phyloP scores from a whole-genome alignment of 2,888 invertebrate genomes.

The Drosophila rellima region DNA sequence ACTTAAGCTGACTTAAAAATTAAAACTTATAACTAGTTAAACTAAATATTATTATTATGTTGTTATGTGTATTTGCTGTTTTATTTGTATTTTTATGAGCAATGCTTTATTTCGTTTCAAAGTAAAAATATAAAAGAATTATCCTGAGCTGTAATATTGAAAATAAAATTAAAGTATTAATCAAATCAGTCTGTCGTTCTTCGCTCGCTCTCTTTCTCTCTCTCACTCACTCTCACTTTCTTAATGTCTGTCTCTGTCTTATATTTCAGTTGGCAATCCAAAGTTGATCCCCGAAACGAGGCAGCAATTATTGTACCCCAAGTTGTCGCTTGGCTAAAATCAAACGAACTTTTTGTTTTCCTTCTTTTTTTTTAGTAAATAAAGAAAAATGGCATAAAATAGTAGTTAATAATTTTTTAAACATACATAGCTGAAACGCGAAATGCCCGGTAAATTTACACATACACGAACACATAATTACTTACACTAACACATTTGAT shows the following conservation, averaged over 20 bases:
- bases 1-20: slow-evolving; percentile 67
- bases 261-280: slow-evolving; percentile 49
- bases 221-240: slow-evolving; percentile 15
- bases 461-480: slow-evolving; percentile 26
- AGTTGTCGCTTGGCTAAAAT: slow-evolving; percentile 61
- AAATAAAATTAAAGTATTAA: slow-evolving; percentile 38
- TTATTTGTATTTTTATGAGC: slow-evolving; percentile 12
- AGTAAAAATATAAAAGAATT: slow-evolving; percentile 24
- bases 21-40: slow-evolving; percentile 56
- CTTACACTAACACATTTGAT: slow-evolving; percentile 35
- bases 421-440: slow-evolving; percentile 32
- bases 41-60: slow-evolving; percentile 40
- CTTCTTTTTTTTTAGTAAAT: slow-evolving; percentile 44
- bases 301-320: slow-evolving; percentile 32
- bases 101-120: slow-evolving; percentile 45
- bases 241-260: slow-evolving; percentile 13
- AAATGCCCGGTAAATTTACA: neutral
- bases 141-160: slow-evolving; percentile 56
- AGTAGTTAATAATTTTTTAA: neutral
- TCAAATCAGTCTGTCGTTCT: slow-evolving; percentile 33
- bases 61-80: slow-evolving; percentile 27
- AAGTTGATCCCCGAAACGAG: slow-evolving; percentile 15
- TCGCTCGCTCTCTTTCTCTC: slow-evolving; percentile 11
- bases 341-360: slow-evolving; percentile 63
- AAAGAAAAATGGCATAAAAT: slow-evolving; percentile 23